phyloP scores from a whole-genome alignment of 2,888 invertebrate genomes.

The Stratiomys singularior region DNA sequence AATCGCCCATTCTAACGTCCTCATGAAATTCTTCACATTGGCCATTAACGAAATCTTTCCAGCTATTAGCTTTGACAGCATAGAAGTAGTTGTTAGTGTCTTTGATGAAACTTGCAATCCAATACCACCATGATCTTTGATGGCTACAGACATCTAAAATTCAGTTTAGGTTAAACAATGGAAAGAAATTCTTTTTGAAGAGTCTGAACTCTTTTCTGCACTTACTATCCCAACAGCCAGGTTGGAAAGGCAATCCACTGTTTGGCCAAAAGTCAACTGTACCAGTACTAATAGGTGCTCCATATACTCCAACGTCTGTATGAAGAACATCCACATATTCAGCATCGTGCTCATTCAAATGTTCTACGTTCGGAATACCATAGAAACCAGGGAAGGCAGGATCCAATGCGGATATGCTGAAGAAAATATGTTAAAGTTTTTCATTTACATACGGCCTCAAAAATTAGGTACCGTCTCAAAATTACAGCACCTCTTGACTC shows the following conservation, averaged over 20 bases:
- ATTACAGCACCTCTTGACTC: conserved; percentile 51
- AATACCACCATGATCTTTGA: conserved; percentile 72
- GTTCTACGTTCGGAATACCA: conserved; percentile 64
- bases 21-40: conserved; percentile 50
- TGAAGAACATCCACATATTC: conserved; percentile 76
- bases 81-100: conserved; percentile 66
- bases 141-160: conserved; percentile 70
- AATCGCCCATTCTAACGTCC: conserved; percentile 61
- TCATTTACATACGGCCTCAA: neutral
- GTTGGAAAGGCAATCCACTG: conserved; percentile 70
- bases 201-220: conserved; percentile 46
- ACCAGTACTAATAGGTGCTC: conserved; percentile 70
- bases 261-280: conserved; percentile 74
- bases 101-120: conserved; percentile 60
- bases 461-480: conserved; percentile 17
- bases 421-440: neutral
- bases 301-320: conserved; percentile 73
- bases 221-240: conserved; percentile 68
- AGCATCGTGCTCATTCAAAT: conserved; percentile 68
- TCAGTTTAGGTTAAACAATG: no score
- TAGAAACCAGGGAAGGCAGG: conserved; percentile 73
- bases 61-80: conserved; percentile 67
- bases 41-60: conserved; percentile 68
- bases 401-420: conserved; percentile 70
- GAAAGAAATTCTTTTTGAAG: neutral